Base-by-base conservation (phyloP, 2,888 invertebrate genomes). In the Cataglyphis livida region DNA sequence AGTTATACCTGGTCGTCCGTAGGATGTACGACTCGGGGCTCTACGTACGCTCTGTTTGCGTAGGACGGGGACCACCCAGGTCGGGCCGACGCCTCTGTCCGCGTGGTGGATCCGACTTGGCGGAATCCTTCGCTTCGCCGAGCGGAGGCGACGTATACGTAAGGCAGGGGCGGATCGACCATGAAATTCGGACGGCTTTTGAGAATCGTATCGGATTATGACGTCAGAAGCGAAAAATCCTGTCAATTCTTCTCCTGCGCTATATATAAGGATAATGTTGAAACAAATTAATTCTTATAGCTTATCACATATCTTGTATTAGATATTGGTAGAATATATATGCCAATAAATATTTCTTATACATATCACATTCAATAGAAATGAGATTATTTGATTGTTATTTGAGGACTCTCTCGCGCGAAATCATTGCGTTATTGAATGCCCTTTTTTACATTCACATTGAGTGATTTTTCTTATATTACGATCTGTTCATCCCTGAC, bases 11-110 rank as follows among this genome's bases (percentile, higher is more conserved):
- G 75, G 12, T 38, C 54, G 51, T 51, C 15, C 51, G 89, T 81
- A 78, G 44, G 81, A 74, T 82, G 87, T 88, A 84, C 21, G 64
- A 51, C 48, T 87, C 84, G 83, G 84, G 71, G 86, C 89, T 84
- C 78, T 79, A 79, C 87, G 88, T 89, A 86, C 87, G 85, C 90
- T 89, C 89, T 93, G 92, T 93, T 93, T 93, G 93, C 93, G 93
- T 93, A 93, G 93, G 93, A 93, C 90, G 91, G 75, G 84, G 93
- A 93, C 93, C 93, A 93, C 93, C 93, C 93, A 93, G 89, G 91
- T 90, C 87, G 91, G 44, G 25, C 88, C 85, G 90, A 93, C 92
- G 93, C 93, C 92, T 92, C 91, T 90, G 89, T 91, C 90, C 90
- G 87, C 88, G 44, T 87, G 88, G 88, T 88, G 89, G 90, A 91